These are phyloP conservation scores for Zaprionus lineosus DNA, from an alignment of 2,888 invertebrate genomes.

Conservation along the genomic window DNA sequence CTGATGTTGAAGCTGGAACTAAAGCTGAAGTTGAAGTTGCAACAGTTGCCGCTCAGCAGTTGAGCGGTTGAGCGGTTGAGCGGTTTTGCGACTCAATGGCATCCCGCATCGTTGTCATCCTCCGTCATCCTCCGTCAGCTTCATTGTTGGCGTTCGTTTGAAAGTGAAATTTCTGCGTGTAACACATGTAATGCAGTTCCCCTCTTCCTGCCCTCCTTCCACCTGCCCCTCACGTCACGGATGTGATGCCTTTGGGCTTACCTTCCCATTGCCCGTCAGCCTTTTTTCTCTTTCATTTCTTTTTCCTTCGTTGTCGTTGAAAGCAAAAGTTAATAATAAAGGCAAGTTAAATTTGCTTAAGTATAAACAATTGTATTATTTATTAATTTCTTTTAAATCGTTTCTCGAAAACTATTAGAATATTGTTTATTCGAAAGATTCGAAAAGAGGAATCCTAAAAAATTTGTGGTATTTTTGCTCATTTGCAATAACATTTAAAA, in stretches of 20 bases:
- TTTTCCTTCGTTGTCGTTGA: too few relatives aligned
- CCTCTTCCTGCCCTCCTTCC: conserved; percentile 1
- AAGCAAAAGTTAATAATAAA: too few relatives aligned
- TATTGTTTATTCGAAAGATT: too few relatives aligned
- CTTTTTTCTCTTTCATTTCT: conserved; percentile 24
- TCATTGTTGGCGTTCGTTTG: conserved; percentile 45
- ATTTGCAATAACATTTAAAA: too few relatives aligned
- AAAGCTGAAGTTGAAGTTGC: conserved; percentile 23
- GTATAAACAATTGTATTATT: too few relatives aligned
- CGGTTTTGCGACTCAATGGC: conserved; percentile 13
- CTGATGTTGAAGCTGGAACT: conserved; percentile 18
- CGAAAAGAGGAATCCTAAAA: too few relatives aligned
- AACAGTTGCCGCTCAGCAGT: conserved; percentile 18
- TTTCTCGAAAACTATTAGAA: too few relatives aligned
- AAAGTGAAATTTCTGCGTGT: conserved; percentile 60
- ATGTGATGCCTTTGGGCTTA: too few relatives aligned
- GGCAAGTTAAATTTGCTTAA: too few relatives aligned
- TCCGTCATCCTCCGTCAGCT: conserved; percentile 15
- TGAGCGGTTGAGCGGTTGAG: too few relatives aligned
- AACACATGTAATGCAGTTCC: conserved; percentile 32
- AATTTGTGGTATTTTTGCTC: too few relatives aligned
- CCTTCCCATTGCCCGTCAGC: conserved; percentile 6
- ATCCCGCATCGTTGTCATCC: conserved; percentile 14
- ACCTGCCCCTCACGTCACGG: conserved; percentile 2
- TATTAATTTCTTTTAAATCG: too few relatives aligned